phyloP scores from a whole-genome alignment of 2,797 vertebrate species.

The Pitangus sulphuratus region DNA sequence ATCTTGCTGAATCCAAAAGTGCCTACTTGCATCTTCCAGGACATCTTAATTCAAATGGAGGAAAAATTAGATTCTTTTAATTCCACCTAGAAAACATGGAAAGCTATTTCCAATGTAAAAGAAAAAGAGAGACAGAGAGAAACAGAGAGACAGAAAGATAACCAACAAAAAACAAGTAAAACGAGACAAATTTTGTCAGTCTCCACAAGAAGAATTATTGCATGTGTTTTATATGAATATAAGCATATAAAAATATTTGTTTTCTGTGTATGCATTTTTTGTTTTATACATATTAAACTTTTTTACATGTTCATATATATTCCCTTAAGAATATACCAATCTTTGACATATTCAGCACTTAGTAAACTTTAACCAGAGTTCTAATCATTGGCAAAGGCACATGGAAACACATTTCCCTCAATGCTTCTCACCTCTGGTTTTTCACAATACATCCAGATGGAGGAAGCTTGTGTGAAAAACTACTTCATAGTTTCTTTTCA shows the following conservation, averaged over 20 bases:
- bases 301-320: background rate
- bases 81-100: background rate
- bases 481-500: background rate
- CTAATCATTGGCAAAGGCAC: background rate
- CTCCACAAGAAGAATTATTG: background rate
- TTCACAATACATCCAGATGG: background rate
- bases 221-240: rapidly evolving
- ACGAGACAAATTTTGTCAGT: rapidly evolving
- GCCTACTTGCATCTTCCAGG: background rate
- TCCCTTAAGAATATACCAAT: background rate
- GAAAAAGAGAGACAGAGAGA: too few relatives aligned
- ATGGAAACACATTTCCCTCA: background rate
- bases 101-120: background rate
- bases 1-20: background rate
- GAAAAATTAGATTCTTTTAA: background rate
- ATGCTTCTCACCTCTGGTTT: background rate
- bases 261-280: background rate
- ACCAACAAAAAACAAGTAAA: background rate
- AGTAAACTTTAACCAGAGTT: background rate
- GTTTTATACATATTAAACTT: background rate
- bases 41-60: background rate
- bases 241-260: background rate
- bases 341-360: background rate
- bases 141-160: background rate
- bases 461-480: background rate